A percentile compares a stretch with the other conserved stretches of the same genome.
These are phyloP conservation scores for Hepsetus odoe DNA, from an alignment of 2,113 vertebrate genomes.

Conservation along the genomic window DNA sequence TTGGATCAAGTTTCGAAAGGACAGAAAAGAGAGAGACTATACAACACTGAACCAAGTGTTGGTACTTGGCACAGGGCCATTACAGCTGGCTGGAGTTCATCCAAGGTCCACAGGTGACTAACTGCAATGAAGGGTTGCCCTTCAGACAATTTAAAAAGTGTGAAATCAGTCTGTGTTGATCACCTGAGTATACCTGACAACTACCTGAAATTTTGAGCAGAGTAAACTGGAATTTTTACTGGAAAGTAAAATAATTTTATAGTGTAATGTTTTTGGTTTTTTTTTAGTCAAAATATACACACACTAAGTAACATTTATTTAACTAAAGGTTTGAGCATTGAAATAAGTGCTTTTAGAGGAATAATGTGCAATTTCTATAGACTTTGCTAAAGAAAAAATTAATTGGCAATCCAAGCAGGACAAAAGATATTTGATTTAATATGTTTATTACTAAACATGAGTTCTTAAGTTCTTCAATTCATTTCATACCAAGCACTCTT, in stretches of 20 bases:
- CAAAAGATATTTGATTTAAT: too few relatives aligned
- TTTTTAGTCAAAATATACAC: not conserved
- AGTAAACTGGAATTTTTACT: too few relatives aligned
- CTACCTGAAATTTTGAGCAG: not conserved
- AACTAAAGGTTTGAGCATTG: too few relatives aligned
- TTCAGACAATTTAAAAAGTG: not conserved
- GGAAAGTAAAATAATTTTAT: too few relatives aligned
- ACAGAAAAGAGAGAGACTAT: constrained; percentile 13
- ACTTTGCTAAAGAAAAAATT: not conserved
- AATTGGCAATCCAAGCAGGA: not conserved
- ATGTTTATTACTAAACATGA: too few relatives aligned
- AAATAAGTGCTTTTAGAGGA: not conserved
- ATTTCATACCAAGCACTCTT: too few relatives aligned
- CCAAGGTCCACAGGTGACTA: constrained; percentile 10
- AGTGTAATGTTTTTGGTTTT: not conserved
- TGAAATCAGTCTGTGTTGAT: not conserved
- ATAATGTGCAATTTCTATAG: not conserved
- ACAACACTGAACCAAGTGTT: constrained; percentile 1
- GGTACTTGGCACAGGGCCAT: constrained; percentile 25
- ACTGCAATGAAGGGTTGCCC: not conserved
- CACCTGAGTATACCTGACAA: not conserved
- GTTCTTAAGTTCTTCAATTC: too few relatives aligned
- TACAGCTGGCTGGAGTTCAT: constrained; percentile 17
- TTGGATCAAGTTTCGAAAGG: constrained; percentile 38
- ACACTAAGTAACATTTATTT: not conserved